Conservation (phyloP, 2,113 vertebrate species). For the Thalassarche chlororhynchos region DNA sequence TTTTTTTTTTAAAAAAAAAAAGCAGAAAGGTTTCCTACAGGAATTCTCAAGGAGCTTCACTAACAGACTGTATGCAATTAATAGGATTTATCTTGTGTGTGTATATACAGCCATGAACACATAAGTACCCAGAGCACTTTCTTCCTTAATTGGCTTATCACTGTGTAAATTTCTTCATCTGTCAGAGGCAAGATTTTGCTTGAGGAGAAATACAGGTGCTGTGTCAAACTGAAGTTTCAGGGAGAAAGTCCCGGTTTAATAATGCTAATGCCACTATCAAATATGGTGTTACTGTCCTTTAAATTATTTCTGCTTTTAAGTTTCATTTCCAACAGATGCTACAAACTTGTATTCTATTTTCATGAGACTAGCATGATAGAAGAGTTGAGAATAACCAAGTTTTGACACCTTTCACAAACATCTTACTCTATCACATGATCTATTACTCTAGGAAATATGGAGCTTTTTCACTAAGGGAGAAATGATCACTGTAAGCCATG, state of each 20-base stretch:
- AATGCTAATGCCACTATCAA: background rate
- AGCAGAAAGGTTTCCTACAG: background rate
- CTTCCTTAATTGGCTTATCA: slow-evolving; percentile 1
- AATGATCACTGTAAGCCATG: background rate
- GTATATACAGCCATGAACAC: background rate
- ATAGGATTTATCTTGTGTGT: background rate
- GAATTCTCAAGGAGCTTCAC: background rate
- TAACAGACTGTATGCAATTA: background rate
- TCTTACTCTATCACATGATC: background rate
- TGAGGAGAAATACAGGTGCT: background rate
- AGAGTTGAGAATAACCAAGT: background rate
- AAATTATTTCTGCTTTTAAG: background rate
- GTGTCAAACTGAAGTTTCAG: background rate
- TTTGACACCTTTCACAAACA: background rate
- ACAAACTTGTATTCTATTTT: background rate
- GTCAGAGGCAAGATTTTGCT: background rate
- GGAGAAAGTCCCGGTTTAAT: background rate
- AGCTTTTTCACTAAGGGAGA: background rate
- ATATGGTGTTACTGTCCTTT: background rate
- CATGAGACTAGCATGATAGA: background rate
- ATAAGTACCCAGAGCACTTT: background rate
- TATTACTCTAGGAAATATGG: background rate
- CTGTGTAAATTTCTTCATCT: background rate
- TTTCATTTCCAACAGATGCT: background rate
- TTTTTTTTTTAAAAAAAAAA: background rate